Evolutionary conservation across 35 echinoderm and acorn worm species (phyloP), one percentile per base, ranked within the genome.

Genomic region (Eucidaris tribuloides): DNA sequence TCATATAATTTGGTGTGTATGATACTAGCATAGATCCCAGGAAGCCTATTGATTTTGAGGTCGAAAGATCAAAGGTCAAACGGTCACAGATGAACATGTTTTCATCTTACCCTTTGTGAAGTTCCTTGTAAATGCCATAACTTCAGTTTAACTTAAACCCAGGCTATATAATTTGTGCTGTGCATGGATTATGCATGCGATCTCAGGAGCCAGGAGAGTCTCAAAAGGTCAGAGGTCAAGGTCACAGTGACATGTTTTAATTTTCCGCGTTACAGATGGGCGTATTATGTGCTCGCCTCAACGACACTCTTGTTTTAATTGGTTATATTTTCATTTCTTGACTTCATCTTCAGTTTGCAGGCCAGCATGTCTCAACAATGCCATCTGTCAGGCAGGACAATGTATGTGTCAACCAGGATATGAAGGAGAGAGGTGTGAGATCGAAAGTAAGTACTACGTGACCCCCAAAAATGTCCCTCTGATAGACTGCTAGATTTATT

Each of bases 331-430:
- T 52, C 48, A 11, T 42, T 0, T 17, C 24, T 74, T 2, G 17
- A 7, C 23, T 78, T 65, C 46, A 77, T 74, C 15, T n/a, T 61
- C 77, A 46, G 87, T 55, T 4, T 96, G 92, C 39, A 27, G 34
- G 37, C 78, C 65, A 77, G 37, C 39, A 22, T 96, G 92, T 58
- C 23, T 86, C 28, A 96, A 96, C 70, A 88, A 83, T 29, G 92
- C 77, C 20, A 34, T 82, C 0, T 96, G 92, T 58, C 33, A 76
- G 24, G 42, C 65, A 24, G 83, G 87, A 30, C 25, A 34, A 0
- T 96, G 92, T 77, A 7, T 37, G 15, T 96, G 92, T 46, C 44
- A 45, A 49, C 45, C 45, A 55, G 87, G 92, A 3, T 90, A 58
- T 38, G 84, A 76, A 81, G 92, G 92, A 3, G 61, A 74, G 19